Conservation (phyloP, 2,113 vertebrate species). For the Stigmatopora nigra region DNA sequence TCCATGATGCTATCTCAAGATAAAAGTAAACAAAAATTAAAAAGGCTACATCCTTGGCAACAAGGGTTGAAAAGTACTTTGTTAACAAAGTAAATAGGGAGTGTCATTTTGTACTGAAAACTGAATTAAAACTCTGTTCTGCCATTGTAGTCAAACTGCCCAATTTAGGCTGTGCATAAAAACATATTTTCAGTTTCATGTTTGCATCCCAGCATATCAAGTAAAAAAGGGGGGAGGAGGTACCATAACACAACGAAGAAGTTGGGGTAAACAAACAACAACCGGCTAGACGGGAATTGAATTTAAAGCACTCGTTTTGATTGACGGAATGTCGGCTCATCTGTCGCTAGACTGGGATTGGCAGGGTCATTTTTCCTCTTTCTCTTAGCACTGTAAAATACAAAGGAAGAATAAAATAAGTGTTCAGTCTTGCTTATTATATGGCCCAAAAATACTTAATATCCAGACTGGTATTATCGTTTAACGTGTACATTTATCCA, state of each 20-base stretch:
- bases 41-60: constrained; percentile 7
- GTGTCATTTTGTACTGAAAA: background rate
- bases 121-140: constrained; percentile 2
- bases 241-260: background rate
- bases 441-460: background rate
- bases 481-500: too few relatives aligned
- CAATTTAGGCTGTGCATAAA: constrained; percentile 6
- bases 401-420: background rate
- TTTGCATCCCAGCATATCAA: constrained; percentile 3
- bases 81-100: background rate
- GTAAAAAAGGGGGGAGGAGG: background rate
- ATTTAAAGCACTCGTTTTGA: constrained; percentile 14
- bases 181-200: constrained; percentile 20
- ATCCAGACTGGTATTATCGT: too few relatives aligned
- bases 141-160: constrained; percentile 6
- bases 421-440: background rate
- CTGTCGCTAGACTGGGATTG: constrained; percentile 66
- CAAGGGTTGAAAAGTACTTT: background rate
- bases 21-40: background rate
- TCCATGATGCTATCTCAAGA: constrained; percentile 2
- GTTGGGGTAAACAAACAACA: constrained; percentile 5
- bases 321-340: constrained; percentile 19
- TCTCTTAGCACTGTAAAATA: constrained; percentile 62
- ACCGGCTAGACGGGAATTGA: constrained; percentile 6
- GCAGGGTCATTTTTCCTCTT: constrained; percentile 67